These are phyloP conservation scores for Lepus timidus DNA, from an alignment of 2,113 vertebrate genomes.

Conservation along the genomic window DNA sequence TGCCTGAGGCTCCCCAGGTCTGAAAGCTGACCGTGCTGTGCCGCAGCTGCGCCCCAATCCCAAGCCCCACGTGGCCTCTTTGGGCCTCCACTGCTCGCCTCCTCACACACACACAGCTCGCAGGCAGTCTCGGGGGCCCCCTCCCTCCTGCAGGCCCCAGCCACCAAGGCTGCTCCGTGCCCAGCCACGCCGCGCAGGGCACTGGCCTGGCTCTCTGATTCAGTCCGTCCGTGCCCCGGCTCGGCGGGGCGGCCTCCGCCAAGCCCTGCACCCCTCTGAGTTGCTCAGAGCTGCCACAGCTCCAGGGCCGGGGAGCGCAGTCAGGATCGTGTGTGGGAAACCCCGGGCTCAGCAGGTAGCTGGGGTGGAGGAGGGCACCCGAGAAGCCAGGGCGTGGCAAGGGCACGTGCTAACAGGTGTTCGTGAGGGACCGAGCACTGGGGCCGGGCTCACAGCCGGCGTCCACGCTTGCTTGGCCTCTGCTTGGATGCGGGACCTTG, in stretches of 20 bases:
- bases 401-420: rapidly evolving
- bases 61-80: background rate
- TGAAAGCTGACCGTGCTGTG: background rate
- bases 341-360: rapidly evolving
- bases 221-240: background rate
- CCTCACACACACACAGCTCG: background rate
- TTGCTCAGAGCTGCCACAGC: background rate
- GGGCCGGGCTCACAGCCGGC: rapidly evolving
- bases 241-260: background rate
- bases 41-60: too few species aligned
- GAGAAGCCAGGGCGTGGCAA: background rate
- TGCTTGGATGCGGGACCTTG: background rate
- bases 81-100: background rate
- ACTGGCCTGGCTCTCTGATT: background rate
- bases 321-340: background rate
- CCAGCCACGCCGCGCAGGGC: background rate
- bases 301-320: background rate
- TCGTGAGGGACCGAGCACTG: rapidly evolving
- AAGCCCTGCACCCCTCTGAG: background rate
- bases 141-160: rapidly evolving
- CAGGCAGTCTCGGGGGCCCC: background rate
- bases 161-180: rapidly evolving
- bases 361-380: rapidly evolving
- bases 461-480: background rate
- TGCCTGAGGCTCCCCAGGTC: background rate